phyloP scores from a whole-genome alignment of 2,113 vertebrate genomes.

The Eptesicus fuscus region DNA sequence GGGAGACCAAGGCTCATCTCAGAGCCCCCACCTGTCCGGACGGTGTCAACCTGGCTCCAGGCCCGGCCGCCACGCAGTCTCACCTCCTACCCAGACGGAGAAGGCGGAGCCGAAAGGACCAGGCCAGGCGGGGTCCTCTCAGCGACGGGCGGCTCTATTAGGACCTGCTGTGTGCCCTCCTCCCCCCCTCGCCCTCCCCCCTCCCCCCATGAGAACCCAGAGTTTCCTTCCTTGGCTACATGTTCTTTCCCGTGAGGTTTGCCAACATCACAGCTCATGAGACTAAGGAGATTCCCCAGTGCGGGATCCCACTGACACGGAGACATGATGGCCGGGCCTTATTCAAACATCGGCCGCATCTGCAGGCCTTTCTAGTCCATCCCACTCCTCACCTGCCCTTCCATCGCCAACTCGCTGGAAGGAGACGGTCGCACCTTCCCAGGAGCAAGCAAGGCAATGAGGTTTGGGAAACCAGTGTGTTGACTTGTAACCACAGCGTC shows the following conservation, averaged over 20 bases:
- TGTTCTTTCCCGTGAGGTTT: background rate
- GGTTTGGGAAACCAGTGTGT: background rate
- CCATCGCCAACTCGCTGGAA: no score
- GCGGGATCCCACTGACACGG: background rate
- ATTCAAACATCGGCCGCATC: background rate
- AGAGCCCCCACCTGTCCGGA: background rate
- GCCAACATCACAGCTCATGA: background rate
- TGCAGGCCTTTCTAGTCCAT: no score
- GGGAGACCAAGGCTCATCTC: background rate
- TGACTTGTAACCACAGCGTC: background rate
- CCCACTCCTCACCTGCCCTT: no score
- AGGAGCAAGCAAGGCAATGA: background rate
- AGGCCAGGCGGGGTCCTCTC: background rate
- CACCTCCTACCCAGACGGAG: background rate
- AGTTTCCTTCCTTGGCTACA: background rate
- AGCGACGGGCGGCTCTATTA: background rate
- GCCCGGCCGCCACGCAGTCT: background rate
- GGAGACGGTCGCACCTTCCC: no score
- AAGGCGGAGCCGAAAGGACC: background rate
- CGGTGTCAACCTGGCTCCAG: no score
- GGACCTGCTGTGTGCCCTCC: background rate
- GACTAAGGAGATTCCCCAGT: background rate
- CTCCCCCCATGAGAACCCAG: background rate
- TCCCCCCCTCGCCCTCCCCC: no score
- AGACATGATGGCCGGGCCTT: background rate